Base-by-base conservation (phyloP, 2,888 invertebrate genomes). In the Pelosia muscerda region DNA sequence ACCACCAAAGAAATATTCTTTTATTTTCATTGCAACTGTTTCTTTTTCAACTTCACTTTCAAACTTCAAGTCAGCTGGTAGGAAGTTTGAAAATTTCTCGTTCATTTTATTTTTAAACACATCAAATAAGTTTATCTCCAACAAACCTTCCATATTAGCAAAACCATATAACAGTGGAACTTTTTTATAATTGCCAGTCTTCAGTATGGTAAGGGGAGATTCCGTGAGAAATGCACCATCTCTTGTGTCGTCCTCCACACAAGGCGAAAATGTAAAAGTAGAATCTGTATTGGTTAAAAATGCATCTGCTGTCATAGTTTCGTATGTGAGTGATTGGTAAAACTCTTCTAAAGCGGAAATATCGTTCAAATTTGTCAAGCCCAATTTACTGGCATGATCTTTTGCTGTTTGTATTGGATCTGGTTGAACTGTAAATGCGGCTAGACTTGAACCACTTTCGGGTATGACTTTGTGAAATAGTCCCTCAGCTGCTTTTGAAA, bases 1-100 rank as follows among this genome's bases (percentile, higher is more conserved):
- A n/a, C 83, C 70, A 11, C 86, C 88, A 73, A 90, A 91, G 76
- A 88, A 89, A 76, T 86, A 88, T 10, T 82, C 63, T 72, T 86
- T 88, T 1, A 87, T 69, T 64, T 65, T 66, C 38, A 73, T 65
- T 6, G 80, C 79, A 0, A 88, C 68, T 61, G 73, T 61, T 49
- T 84, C 71, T 63, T 72, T 87, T 63, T 87, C 79, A 59, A 75
- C 59, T 26, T 82, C 65, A 66, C 63, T 83, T 55, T 76, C 66
- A 76, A 89, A 88, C 55, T 81, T 63, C 23, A 90, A 82, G 68
- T 88, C 85, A 19, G 38, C 75, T 13, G 90, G 88, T 58, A 90
- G 60, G 63, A 86, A 89, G 11, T 86, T 79, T 19, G 83, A 80
- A 73, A 90, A 88, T 0, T 80, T 82, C 8, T 78, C 66, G 69